Conservation (phyloP, 2,113 vertebrate species). For the Albula glossodonta region DNA sequence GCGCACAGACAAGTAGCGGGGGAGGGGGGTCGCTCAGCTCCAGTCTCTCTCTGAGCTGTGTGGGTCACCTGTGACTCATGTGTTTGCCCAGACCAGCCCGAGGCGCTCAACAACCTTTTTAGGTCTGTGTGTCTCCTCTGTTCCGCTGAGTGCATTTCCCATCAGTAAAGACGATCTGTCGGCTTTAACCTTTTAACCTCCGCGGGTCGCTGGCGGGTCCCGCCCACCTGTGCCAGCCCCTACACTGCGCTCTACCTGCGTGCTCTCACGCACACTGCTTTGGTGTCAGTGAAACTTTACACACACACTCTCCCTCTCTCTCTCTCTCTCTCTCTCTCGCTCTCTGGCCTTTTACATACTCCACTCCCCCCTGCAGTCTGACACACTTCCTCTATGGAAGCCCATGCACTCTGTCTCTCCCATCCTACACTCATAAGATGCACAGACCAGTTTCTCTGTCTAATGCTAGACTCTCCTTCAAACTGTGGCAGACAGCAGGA, state of each 20-base stretch:
- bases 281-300: not conserved
- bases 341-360: not conserved
- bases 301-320: too few species aligned
- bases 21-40: not conserved
- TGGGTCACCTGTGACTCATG: conserved; percentile 21
- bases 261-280: not conserved
- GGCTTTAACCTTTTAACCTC: conserved; percentile 15
- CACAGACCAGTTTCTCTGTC: too few species aligned
- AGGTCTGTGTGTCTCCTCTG: conserved; percentile 3
- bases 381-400: not conserved
- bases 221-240: not conserved
- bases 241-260: not conserved
- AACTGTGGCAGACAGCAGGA: too few species aligned
- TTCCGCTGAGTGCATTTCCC: conserved; percentile 2
- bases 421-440: not conserved
- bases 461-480: too few species aligned
- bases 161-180: conserved; percentile 18
- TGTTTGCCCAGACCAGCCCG: conserved; percentile 12
- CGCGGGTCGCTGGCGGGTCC: not conserved
- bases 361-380: not conserved
- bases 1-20: not conserved
- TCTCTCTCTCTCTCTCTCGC: too few species aligned
- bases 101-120: conserved; percentile 17
- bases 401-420: not conserved
- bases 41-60: not conserved